Conservation (phyloP, 2,113 vertebrate genomes). For the Pluvialis apricaria region DNA sequence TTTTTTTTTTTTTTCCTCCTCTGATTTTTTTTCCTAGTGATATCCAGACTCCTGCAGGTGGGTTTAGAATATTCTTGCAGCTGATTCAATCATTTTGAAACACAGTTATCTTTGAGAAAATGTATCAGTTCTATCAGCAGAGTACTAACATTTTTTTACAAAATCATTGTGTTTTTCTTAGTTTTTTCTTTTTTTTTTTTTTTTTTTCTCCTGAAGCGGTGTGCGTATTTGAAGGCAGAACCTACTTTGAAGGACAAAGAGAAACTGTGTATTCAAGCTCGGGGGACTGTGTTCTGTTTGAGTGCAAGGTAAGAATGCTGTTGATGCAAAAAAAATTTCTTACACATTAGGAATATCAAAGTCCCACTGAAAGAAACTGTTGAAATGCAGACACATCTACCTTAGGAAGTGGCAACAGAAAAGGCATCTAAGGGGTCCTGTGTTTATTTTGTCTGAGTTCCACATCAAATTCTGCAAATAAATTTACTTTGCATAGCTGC, state of each 20-base stretch:
- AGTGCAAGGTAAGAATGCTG: slow-evolving; percentile 87
- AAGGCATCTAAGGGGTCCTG: background rate
- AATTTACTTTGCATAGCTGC: background rate
- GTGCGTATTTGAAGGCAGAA: slow-evolving; percentile 88
- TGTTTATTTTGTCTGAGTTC: background rate
- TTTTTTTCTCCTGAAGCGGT: slow-evolving; percentile 76
- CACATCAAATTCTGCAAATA: background rate
- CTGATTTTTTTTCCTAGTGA: background rate
- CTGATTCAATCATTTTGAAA: background rate
- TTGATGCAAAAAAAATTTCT: background rate
- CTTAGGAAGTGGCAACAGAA: background rate
- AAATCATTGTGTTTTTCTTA: background rate
- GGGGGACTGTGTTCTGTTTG: slow-evolving; percentile 89
- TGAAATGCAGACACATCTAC: background rate
- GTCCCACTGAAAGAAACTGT: background rate
- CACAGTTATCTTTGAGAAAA: background rate
- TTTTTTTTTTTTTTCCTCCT: fast-evolving
- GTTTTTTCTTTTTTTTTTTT: background rate
- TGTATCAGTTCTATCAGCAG: background rate
- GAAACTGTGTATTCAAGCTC: slow-evolving; percentile 85
- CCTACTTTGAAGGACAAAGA: slow-evolving; percentile 88
- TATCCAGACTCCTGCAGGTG: background rate
- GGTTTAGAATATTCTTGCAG: background rate
- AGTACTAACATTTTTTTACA: background rate
- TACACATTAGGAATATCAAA: slow-evolving; percentile 12